Conservation (phyloP, 1,140 invertebrate species). For the Mamestra configurata region DNA sequence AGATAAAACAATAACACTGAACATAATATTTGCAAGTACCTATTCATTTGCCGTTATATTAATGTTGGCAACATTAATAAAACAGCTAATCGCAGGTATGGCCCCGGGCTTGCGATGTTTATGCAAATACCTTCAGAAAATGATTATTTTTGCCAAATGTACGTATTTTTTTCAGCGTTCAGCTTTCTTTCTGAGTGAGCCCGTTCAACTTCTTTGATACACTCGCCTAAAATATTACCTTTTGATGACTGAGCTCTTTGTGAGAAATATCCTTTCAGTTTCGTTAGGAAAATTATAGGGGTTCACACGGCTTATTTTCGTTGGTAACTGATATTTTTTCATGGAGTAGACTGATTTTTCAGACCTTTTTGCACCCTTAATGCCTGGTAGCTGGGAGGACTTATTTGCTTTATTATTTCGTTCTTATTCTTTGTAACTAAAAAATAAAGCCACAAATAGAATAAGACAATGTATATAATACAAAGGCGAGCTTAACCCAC, state of each 20-base stretch:
- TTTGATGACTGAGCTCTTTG: slow-evolving; percentile 23
- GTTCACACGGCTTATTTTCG: slow-evolving; percentile 2
- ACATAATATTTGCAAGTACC: no score
- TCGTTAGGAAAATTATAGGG: slow-evolving; percentile 3
- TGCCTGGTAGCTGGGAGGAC: no score
- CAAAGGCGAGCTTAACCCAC: no score
- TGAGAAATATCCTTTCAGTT: slow-evolving; percentile 15
- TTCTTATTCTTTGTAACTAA: no score
- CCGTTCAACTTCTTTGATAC: slow-evolving; percentile 24
- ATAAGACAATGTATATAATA: no score
- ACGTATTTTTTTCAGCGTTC: slow-evolving; percentile 3
- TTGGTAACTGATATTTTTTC: slow-evolving; percentile 7
- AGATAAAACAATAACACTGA: no score
- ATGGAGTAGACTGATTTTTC: not conserved
- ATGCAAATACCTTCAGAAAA: slow-evolving; percentile 1
- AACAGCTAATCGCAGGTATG: not conserved
- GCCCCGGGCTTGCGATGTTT: not conserved
- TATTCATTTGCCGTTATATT: no score
- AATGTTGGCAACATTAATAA: not conserved
- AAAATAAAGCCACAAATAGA: no score
- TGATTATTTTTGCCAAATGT: not conserved
- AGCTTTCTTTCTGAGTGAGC: slow-evolving; percentile 1
- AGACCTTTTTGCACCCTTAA: not conserved
- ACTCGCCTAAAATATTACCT: slow-evolving; percentile 18
- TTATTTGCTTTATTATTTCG: no score